phyloP scores from a whole-genome alignment of 2,797 vertebrate genomes.

The Pipistrellus kuhlii region DNA sequence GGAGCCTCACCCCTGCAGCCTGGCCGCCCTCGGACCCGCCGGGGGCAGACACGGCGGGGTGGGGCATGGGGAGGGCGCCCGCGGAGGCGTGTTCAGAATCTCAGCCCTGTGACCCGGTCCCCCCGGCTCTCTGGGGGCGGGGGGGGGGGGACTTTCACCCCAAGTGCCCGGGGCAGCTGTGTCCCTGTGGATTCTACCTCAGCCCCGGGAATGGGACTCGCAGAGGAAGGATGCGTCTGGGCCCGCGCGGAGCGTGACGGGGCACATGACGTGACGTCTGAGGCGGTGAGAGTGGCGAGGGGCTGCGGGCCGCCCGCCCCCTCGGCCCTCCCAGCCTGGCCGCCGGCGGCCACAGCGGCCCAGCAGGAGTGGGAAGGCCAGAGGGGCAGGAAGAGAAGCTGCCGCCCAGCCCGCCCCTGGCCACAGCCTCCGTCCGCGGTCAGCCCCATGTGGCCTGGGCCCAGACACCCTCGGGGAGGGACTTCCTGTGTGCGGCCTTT shows the following conservation, averaged over 20 bases:
- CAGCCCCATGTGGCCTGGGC: not conserved
- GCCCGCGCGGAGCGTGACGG: not conserved
- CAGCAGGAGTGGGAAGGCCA: not conserved
- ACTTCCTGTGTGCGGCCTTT: not conserved
- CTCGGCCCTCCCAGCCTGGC: not conserved
- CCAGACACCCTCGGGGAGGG: not conserved
- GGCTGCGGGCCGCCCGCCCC: not conserved
- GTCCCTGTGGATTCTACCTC: not conserved
- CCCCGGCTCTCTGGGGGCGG: too few relatives aligned
- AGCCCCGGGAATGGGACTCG: not conserved
- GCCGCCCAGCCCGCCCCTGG: accelerated
- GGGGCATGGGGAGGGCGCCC: not conserved
- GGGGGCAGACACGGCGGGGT: too few relatives aligned
- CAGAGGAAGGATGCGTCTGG: not conserved
- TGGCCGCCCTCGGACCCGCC: too few relatives aligned
- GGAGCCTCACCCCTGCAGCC: not conserved
- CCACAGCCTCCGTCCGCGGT: accelerated
- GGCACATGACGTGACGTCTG: accelerated
- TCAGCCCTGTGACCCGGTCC: too few relatives aligned
- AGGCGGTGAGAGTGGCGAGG: not conserved
- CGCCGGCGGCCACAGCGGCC: not conserved
- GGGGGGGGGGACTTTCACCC: not conserved
- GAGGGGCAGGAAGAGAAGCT: not conserved
- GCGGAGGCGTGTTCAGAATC: accelerated
- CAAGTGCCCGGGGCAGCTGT: not conserved